phyloP scores from a whole-genome alignment of 64 coral and sea anemone species.

The Trachythela sp. region DNA sequence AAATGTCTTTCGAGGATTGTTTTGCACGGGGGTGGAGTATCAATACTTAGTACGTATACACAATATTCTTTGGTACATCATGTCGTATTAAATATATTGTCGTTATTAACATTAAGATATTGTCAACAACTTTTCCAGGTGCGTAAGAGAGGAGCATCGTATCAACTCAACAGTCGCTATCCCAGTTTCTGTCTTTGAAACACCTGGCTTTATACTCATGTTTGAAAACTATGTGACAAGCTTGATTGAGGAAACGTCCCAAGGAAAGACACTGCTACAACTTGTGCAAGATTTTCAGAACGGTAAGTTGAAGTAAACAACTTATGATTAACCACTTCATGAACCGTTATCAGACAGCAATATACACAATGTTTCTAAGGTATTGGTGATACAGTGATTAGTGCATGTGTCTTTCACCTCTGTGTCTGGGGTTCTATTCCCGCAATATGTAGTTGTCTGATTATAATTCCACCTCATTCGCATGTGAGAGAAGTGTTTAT shows the following conservation, averaged over 20 bases:
- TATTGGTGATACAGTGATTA: too few relatives aligned
- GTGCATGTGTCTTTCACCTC: too few relatives aligned
- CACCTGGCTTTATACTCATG: not conserved
- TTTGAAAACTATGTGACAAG: not conserved
- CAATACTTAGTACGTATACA: too few relatives aligned
- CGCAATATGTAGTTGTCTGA: too few relatives aligned
- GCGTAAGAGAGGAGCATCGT: not conserved
- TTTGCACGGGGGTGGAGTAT: too few relatives aligned
- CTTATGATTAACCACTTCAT: not conserved
- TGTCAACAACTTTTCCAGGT: not conserved
- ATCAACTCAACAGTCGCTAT: not conserved
- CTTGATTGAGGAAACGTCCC: not conserved
- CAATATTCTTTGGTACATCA: not conserved
- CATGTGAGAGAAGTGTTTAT: too few relatives aligned
- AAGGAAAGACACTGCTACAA: not conserved
- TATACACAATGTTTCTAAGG: too few relatives aligned
- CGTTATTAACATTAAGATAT: not conserved
- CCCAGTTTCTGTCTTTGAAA: not conserved
- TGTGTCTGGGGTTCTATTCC: too few relatives aligned
- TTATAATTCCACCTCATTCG: too few relatives aligned
- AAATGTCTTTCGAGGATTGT: too few relatives aligned
- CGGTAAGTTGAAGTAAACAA: not conserved
- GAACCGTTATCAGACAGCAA: not conserved
- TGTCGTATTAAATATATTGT: not conserved
- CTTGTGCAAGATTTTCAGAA: not conserved